Conservation (phyloP, 2,888 invertebrate species). For the Callimorpha dominula region DNA sequence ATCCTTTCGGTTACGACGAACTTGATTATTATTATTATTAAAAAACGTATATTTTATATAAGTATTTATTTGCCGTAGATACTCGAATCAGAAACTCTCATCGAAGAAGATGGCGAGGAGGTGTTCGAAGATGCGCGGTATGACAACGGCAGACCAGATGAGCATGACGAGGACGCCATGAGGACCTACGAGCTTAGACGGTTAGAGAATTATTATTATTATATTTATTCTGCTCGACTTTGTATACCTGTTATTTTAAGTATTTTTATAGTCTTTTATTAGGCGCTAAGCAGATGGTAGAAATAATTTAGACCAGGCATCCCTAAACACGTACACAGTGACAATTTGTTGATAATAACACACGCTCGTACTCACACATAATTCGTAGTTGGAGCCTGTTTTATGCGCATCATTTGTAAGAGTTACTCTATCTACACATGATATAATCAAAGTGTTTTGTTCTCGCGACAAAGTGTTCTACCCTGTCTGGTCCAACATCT, state of each 20-base stretch:
- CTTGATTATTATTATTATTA: too few species aligned
- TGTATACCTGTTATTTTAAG: neutral
- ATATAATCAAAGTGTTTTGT: neutral
- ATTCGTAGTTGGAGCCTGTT: too few species aligned
- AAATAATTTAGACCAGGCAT: too few species aligned
- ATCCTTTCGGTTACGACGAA: too few species aligned
- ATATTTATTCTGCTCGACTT: neutral
- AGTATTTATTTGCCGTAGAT: neutral
- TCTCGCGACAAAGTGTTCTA: neutral
- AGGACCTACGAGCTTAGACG: conserved; percentile 60
- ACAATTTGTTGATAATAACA: too few species aligned
- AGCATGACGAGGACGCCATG: conserved; percentile 53
- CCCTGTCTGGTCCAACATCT: neutral
- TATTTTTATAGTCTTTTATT: too few species aligned
- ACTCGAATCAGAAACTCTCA: conserved; percentile 50
- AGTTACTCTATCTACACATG: too few species aligned
- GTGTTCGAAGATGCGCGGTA: conserved; percentile 72
- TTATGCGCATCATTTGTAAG: too few species aligned
- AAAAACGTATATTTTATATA: too few species aligned
- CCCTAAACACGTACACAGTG: too few species aligned
- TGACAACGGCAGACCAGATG: conserved; percentile 46
- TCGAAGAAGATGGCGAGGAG: conserved; percentile 69
- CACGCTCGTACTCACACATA: too few species aligned
- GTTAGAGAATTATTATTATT: conserved; percentile 36
- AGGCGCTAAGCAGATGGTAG: too few species aligned